These are phyloP conservation scores for Tetranychus truncatus DNA, from an alignment of 2,888 invertebrate species.

Conservation along the genomic window DNA sequence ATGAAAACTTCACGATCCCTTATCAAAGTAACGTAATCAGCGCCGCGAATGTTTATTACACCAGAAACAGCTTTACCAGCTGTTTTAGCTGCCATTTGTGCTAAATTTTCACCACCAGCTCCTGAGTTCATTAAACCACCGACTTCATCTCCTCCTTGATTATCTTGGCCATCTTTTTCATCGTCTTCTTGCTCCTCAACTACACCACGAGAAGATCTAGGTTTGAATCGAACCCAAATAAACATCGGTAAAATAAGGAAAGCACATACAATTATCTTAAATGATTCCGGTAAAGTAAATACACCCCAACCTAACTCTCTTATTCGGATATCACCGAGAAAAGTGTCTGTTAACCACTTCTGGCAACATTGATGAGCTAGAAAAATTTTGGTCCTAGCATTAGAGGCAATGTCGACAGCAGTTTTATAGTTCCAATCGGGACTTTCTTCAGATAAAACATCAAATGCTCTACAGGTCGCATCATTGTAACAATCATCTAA, in stretches of 20 bases:
- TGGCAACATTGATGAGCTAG: conserved; percentile 38
- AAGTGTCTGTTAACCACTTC: conserved; percentile 36
- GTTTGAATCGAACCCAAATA: conserved; percentile 29
- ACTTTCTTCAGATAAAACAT: conserved; percentile 32
- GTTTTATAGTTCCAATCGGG: conserved; percentile 33
- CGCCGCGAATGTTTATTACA: not conserved
- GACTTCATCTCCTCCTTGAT: conserved; percentile 22
- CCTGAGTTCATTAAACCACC: not conserved
- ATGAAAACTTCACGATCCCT: conserved; percentile 22
- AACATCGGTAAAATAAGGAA: conserved; percentile 35
- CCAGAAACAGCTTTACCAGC: not conserved
- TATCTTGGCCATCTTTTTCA: conserved; percentile 20
- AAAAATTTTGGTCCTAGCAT: conserved; percentile 34
- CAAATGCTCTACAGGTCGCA: conserved; percentile 31
- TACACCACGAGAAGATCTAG: conserved; percentile 11
- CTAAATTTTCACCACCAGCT: not conserved
- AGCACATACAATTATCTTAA: conserved; percentile 31
- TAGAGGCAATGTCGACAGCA: conserved; percentile 33
- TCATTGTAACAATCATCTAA: conserved; percentile 31
- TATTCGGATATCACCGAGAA: conserved; percentile 33
- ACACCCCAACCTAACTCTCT: conserved; percentile 32
- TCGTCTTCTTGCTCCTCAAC: conserved; percentile 23
- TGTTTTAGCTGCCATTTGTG: not conserved
- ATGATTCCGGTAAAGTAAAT: conserved; percentile 31
- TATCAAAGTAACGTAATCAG: conserved; percentile 14